Percentiles rank a stretch among this genome's conserved stretches.
phyloP scores from a whole-genome alignment of 2,888 invertebrate genomes.

The Eustalomyia histrio region DNA sequence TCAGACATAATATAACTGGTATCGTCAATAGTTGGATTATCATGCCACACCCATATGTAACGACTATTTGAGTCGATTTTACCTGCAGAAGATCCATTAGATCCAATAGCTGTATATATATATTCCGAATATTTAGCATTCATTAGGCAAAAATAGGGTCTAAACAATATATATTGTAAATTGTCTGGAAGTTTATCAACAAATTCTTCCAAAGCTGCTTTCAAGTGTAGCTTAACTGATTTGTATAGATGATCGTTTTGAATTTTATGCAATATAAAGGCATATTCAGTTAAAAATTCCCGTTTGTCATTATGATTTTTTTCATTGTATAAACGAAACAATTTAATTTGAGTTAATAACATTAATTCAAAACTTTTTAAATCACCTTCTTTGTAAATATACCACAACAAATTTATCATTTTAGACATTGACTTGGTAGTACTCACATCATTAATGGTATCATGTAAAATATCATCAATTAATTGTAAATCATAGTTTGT shows the following conservation, averaged over 20 bases:
- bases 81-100: background rate
- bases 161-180: slow-evolving; percentile 49
- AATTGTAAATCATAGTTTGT: slow-evolving; percentile 6
- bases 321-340: background rate
- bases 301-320: slow-evolving; percentile 7
- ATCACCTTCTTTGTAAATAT: slow-evolving; percentile 19
- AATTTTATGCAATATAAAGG: slow-evolving; percentile 30
- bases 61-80: slow-evolving; percentile 45
- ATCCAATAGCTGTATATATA: slow-evolving; percentile 37
- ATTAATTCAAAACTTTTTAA: slow-evolving; percentile 15
- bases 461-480: slow-evolving; percentile 31
- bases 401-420: slow-evolving; percentile 28
- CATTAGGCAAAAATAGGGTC: slow-evolving; percentile 49
- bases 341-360: slow-evolving; percentile 27
- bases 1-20: slow-evolving; percentile 33
- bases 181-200: slow-evolving; percentile 13
- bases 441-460: slow-evolving; percentile 18
- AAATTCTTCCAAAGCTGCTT: slow-evolving; percentile 24
- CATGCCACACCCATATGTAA: slow-evolving; percentile 52
- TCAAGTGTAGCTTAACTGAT: background rate
- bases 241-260: background rate
- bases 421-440: background rate
- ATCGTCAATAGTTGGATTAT: slow-evolving; percentile 39
- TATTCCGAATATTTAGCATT: slow-evolving; percentile 42
- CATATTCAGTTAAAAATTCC: slow-evolving; percentile 15